Base-by-base conservation (phyloP, 1,140 invertebrate species). In the Bombus superbus region DNA sequence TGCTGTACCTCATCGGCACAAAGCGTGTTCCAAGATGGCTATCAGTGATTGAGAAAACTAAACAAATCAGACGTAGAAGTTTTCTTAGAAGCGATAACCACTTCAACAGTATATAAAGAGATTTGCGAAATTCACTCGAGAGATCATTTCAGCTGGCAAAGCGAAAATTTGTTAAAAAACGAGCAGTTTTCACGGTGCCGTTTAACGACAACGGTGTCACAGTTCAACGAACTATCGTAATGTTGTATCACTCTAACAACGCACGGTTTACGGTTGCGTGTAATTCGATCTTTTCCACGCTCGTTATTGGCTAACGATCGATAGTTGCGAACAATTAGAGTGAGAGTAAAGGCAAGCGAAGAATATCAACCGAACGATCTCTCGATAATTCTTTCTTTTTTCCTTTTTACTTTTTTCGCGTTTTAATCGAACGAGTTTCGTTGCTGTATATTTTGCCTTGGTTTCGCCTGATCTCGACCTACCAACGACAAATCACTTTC, bases 271-370 rank as follows among this genome's bases (percentile, higher is more conserved):
- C 74, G 73, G 76, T 35, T 74, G 38, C 71, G 74, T 71, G 68
- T 81, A 81, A 89, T 77, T 83, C 82, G 59, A 88, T 89, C 77
- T 72, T 40, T 85, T 69, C 64, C 73, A 71, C 44, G 40, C 38
- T 75, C 74, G 75, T 53, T 74, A 57, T 68, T 72, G 38, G 73
- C 62, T 85, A 81, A 59, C 40, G 86, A 89, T 89, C 88, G 86
- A 81, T 81, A 64, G 79, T 85, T 85, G 84, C 79, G 76, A 85
- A 88, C 85, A 89, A 89, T 89, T 89, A 81, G 86, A 77, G 28
- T 66, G 81, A 47, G 42, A 47, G 25, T 35, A 82, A 74, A 64
- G 32, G 38, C 72, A 74, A 6, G n/a, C 66, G 57, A 69, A 47
- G n/a, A 47, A 72, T n/a, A 47, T 47, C 57, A 15, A 47, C 22